These are phyloP conservation scores for Sylvilagus bachmani DNA, from an alignment of 2,113 vertebrate genomes.

Conservation along the genomic window DNA sequence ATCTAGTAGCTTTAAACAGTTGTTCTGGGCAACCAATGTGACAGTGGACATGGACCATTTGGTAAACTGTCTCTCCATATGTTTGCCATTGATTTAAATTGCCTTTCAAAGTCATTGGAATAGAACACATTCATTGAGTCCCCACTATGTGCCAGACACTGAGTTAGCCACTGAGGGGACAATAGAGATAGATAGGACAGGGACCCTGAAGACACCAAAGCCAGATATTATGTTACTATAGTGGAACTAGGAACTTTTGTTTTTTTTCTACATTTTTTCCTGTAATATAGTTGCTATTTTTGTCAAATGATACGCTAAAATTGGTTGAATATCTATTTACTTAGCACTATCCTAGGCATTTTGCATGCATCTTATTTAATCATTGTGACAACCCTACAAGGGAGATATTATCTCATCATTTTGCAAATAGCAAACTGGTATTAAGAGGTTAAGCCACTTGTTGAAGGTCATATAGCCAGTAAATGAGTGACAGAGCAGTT, in stretches of 20 bases:
- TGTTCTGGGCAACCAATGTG: neutral
- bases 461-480: neutral
- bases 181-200: neutral
- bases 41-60: neutral
- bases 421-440: neutral
- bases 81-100: constrained; percentile 12
- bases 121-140: neutral
- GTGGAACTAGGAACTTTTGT: neutral
- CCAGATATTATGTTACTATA: neutral
- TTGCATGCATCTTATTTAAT: neutral
- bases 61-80: neutral
- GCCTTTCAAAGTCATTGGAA: neutral
- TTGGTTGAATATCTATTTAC: neutral
- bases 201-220: neutral
- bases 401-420: neutral
- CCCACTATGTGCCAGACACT: neutral
- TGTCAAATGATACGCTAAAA: neutral
- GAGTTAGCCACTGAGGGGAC: neutral
- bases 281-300: neutral
- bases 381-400: neutral
- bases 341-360: neutral
- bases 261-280: neutral
- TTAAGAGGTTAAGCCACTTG: neutral
- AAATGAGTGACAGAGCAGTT: neutral
- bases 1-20: neutral